Conservation (phyloP, 2,888 invertebrate species). For the Nemotelus pantherinus region DNA sequence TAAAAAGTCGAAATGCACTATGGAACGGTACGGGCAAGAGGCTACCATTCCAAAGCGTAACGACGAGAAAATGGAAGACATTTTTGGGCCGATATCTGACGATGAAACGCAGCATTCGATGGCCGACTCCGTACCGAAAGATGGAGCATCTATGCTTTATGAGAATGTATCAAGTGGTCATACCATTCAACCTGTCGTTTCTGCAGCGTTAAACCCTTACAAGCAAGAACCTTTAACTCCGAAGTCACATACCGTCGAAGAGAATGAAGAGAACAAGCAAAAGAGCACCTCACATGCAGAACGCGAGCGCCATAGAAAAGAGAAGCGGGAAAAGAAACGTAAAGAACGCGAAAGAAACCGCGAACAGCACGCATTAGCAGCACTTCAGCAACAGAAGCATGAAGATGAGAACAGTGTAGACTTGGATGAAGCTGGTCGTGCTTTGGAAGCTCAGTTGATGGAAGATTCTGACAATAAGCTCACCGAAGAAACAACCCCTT, state of each 20-base stretch:
- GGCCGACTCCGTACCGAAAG: slow-evolving; percentile 52
- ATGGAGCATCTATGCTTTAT: slow-evolving; percentile 32
- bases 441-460: slow-evolving; percentile 82
- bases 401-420: slow-evolving; percentile 82
- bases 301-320: slow-evolving; percentile 62
- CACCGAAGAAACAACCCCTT: slow-evolving; percentile 62
- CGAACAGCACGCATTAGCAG: slow-evolving; percentile 57
- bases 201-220: slow-evolving; percentile 62
- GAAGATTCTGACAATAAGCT: slow-evolving; percentile 71
- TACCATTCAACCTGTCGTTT: slow-evolving; percentile 58
- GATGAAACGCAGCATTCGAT: slow-evolving; percentile 64
- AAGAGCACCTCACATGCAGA: slow-evolving; percentile 57
- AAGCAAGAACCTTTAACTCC: slow-evolving; percentile 62
- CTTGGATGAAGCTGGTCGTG: slow-evolving; percentile 82
- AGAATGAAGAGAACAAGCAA: slow-evolving; percentile 59
- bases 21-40: slow-evolving; percentile 51
- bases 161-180: slow-evolving; percentile 50
- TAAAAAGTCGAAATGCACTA: slow-evolving; percentile 67
- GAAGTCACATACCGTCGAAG: slow-evolving; percentile 58
- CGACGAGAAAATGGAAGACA: slow-evolving; percentile 87
- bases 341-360: slow-evolving; percentile 70
- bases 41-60: slow-evolving; percentile 68
- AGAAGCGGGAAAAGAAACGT: slow-evolving; percentile 72
- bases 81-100: slow-evolving; percentile 86
- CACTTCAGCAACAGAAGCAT: slow-evolving; percentile 52